phyloP scores from a whole-genome alignment of 2,113 vertebrate species.

The Forbesichthys papilliferus region DNA sequence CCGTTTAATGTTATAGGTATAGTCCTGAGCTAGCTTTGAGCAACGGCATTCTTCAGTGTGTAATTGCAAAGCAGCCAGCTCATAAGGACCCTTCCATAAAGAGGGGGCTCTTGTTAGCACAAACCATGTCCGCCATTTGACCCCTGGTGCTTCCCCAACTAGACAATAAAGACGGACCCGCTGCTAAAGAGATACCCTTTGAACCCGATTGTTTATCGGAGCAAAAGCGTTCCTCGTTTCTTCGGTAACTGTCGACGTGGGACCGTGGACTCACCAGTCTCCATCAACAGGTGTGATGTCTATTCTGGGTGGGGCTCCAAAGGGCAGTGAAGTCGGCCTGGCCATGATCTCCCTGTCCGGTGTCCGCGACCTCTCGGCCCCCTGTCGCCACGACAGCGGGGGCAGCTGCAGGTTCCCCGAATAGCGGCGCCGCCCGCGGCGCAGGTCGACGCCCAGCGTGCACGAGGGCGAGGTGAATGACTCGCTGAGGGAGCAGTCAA shows the following conservation, averaged over 20 bases:
- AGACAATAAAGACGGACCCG: too few relatives aligned
- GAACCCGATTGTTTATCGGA: not conserved
- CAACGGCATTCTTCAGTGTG: too few relatives aligned
- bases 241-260: not conserved
- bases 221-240: too few relatives aligned
- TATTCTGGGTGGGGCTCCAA: constrained; percentile 86
- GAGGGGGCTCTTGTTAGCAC: too few relatives aligned
- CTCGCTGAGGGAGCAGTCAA: constrained; percentile 86
- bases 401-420: constrained; percentile 92
- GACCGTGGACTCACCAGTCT: constrained; percentile 80
- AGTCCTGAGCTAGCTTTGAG: too few relatives aligned
- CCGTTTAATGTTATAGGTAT: too few relatives aligned
- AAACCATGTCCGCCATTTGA: too few relatives aligned
- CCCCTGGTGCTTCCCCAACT: too few relatives aligned
- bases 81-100: too few relatives aligned
- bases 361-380: constrained; percentile 78
- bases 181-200: too few relatives aligned
- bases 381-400: constrained; percentile 89
- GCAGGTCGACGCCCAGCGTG: constrained; percentile 89
- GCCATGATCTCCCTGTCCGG: constrained; percentile 85
- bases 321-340: constrained; percentile 88
- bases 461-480: constrained; percentile 88
- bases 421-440: constrained; percentile 86
- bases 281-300: constrained; percentile 90
- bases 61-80: too few relatives aligned